phyloP scores from a whole-genome alignment of 2,888 invertebrate species.

The Phalera bucephala region DNA sequence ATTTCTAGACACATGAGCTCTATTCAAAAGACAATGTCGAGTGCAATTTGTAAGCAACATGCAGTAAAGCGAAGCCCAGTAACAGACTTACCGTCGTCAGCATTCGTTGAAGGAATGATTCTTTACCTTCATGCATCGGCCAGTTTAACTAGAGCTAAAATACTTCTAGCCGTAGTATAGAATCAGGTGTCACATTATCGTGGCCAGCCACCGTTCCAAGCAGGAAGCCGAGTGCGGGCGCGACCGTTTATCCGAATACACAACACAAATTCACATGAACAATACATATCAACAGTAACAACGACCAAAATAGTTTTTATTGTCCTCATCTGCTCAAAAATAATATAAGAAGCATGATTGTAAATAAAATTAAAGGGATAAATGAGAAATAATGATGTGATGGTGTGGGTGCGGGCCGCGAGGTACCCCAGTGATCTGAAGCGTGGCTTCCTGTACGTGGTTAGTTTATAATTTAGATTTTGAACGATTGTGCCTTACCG shows the following conservation, averaged over 20 bases:
- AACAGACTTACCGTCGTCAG: slow-evolving; percentile 68
- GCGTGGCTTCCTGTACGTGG: slow-evolving; percentile 14
- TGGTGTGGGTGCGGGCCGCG: slow-evolving; percentile 67
- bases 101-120: slow-evolving; percentile 80
- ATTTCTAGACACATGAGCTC: too few relatives aligned
- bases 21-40: slow-evolving; percentile 50
- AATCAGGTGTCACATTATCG: slow-evolving; percentile 67
- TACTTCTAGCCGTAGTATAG: slow-evolving; percentile 64
- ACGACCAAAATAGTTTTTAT: slow-evolving; percentile 83
- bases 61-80: slow-evolving; percentile 58
- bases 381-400: slow-evolving; percentile 50
- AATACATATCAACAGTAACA: slow-evolving; percentile 65
- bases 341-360: slow-evolving; percentile 67
- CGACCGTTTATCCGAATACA: slow-evolving; percentile 70
- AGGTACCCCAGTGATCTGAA: slow-evolving; percentile 6
- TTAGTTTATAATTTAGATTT: not conserved
- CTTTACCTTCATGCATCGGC: slow-evolving; percentile 73
- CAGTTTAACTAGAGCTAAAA: slow-evolving; percentile 71
- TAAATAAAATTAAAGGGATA: slow-evolving; percentile 47
- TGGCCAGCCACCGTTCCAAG: slow-evolving; percentile 70
- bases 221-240: slow-evolving; percentile 78
- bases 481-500: slow-evolving; percentile 37
- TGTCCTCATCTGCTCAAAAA: slow-evolving; percentile 60
- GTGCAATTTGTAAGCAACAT: slow-evolving; percentile 23
- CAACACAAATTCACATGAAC: slow-evolving; percentile 83